phyloP scores from a whole-genome alignment of 1,140 invertebrate genomes.

The Atta texana region DNA sequence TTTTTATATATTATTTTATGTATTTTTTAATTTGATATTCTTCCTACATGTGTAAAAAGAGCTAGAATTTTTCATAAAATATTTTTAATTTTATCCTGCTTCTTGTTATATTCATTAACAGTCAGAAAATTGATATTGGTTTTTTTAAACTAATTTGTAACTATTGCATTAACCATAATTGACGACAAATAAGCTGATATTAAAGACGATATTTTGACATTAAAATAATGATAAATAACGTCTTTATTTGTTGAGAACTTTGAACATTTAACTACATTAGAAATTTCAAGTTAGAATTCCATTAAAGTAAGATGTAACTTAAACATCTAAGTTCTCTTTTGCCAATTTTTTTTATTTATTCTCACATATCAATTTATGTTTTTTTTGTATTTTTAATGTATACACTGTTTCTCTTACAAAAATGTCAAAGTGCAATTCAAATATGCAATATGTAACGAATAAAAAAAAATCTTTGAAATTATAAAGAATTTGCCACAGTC shows the following conservation, averaged over 20 bases:
- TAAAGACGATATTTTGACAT: too few species aligned
- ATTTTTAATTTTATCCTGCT: constrained; percentile 4
- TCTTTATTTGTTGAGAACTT: neutral
- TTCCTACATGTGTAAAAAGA: neutral
- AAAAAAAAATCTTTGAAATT: neutral
- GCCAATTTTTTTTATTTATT: neutral
- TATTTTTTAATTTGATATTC: neutral
- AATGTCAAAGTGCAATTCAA: neutral
- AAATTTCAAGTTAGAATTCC: constrained; percentile 12
- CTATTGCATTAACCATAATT: neutral
- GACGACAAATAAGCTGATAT: too few species aligned
- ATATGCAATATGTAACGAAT: neutral
- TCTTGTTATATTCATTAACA: neutral
- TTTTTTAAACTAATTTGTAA: neutral
- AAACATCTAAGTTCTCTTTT: neutral
- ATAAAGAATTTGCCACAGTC: neutral
- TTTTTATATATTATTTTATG: neutral
- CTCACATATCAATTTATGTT: neutral
- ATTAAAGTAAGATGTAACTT: constrained; percentile 19
- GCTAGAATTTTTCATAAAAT: neutral
- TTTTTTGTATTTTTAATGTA: neutral
- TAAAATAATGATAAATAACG: too few species aligned
- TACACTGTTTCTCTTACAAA: neutral
- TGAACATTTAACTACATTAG: neutral
- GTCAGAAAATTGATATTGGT: neutral